Base-by-base conservation (phyloP, 2,797 vertebrate species). In the Lithobates pipiens region DNA sequence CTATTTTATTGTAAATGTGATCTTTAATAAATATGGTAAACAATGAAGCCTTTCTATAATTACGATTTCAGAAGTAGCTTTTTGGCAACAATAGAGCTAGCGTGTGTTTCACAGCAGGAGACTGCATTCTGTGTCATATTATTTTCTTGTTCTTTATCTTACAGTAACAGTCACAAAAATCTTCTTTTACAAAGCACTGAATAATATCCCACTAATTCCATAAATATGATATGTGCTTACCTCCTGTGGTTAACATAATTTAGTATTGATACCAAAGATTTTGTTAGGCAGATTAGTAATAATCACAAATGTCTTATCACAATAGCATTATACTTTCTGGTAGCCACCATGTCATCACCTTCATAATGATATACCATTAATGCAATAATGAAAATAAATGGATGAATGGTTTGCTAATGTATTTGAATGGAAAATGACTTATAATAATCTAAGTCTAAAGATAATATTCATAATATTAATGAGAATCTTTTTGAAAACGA, bases 11-110 rank as follows among this genome's bases (percentile, higher is more conserved):
- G 68, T 76, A 72, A 86, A 83, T 75, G 68, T 87, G 76, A 87
- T 83, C 80, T 79, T 87, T 87, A 79, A 54, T 83, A 78, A 83
- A 79, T 83, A 79, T 87, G 80, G 74, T 83, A 83, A 87, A 83
- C 57, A 70, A 79, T 83, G 42, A 76, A 74, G 68, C 39, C 23
- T 72, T 46, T 68, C 13, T 78, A 44, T 74, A 57, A 87, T 86
- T 82, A 77, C 23, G 72, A 82, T 87, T 83, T 87, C 29, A 87
- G 68, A 83, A 78, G n/a, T 74, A 27, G 21, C 42, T 71, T 27
- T 78, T 78, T 39, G 46, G 42, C n/a, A 75, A 83, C 80, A 87
- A 87, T 82, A 13, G 39, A 18, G 71, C 34, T 75, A 54, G 44
- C 73, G 42, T 72, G 29, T 36, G 68, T 50, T 78, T 77, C 61